Percentiles rank a stretch among this genome's conserved stretches.
These are phyloP conservation scores for Mycetomoellerius zeteki DNA, from an alignment of 1,140 invertebrate species.

Conservation along the genomic window DNA sequence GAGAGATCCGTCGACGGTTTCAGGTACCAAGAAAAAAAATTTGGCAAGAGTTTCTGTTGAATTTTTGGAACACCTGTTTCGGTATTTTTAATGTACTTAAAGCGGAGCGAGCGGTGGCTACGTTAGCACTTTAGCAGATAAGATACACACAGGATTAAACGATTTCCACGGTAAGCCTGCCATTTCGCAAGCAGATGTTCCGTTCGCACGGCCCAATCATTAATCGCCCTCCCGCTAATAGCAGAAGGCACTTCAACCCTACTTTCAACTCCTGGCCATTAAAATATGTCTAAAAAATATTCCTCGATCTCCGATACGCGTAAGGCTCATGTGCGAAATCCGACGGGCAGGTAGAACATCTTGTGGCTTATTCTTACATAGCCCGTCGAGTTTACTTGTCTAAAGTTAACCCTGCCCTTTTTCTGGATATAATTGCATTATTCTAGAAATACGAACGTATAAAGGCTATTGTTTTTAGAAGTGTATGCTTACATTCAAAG, in stretches of 20 bases:
- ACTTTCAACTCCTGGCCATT: conserved; percentile 71
- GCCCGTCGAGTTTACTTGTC: conserved; percentile 1
- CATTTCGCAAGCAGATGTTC: conserved; percentile 74
- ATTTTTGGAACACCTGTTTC: conserved; percentile 26
- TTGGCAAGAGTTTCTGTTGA: conserved; percentile 5
- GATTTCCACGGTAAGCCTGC: conserved; percentile 73
- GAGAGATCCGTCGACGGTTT: background rate
- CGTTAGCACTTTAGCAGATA: conserved; percentile 63
- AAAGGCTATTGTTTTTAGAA: background rate
- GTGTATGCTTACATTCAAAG: too few species aligned
- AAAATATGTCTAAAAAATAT: conserved; percentile 72
- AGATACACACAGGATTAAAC: conserved; percentile 73
- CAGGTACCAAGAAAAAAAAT: conserved; percentile 6
- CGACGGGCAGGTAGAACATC: background rate
- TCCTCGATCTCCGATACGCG: conserved; percentile 53
- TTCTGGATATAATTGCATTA: conserved; percentile 13
- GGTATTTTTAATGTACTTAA: conserved; percentile 40
- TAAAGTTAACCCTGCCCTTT: background rate
- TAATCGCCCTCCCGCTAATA: conserved; percentile 75
- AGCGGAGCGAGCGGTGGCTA: background rate
- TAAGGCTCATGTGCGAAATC: conserved; percentile 34
- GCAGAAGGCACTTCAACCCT: conserved; percentile 72
- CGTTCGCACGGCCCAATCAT: conserved; percentile 74
- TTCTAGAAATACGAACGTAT: background rate
- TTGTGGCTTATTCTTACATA: conserved; percentile 13